A percentile compares a stretch with the other conserved stretches of the same genome.
These are phyloP conservation scores for Axea sp. DNA, from an alignment of 2,888 invertebrate species.

Conservation along the genomic window DNA sequence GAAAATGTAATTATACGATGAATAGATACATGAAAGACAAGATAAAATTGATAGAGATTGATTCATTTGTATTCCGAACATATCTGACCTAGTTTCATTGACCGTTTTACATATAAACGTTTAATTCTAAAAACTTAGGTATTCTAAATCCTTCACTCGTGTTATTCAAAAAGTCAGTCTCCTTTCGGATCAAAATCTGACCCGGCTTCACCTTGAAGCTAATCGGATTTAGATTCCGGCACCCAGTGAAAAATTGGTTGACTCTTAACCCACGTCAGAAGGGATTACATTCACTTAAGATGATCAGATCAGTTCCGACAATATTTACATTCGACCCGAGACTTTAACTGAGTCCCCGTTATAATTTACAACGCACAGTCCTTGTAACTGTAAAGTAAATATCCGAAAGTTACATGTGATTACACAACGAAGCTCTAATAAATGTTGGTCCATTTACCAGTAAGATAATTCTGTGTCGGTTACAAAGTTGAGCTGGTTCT, in stretches of 20 bases:
- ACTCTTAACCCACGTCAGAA: constrained; percentile 30
- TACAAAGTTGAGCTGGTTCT: constrained; percentile 2
- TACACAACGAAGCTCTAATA: constrained; percentile 26
- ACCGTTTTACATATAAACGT: too few relatives aligned
- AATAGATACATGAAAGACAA: too few relatives aligned
- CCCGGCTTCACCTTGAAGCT: constrained; percentile 24
- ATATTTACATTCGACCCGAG: constrained; percentile 39
- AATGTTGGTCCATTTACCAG: constrained; percentile 22
- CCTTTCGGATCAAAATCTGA: constrained; percentile 5
- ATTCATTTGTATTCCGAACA: too few relatives aligned
- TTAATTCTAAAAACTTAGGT: too few relatives aligned
- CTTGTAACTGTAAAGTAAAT: constrained; percentile 16
- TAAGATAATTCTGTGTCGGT: constrained; percentile 31
- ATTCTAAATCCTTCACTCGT: background rate
- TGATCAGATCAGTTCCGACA: constrained; percentile 36
- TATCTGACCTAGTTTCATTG: too few relatives aligned
- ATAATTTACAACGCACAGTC: constrained; percentile 21
- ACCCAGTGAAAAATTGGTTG: constrained; percentile 30
- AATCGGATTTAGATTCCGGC: constrained; percentile 34
- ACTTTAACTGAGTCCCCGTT: constrained; percentile 2
- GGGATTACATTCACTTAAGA: constrained; percentile 48
- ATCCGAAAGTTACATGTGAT: constrained; percentile 23
- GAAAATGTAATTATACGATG: too few relatives aligned
- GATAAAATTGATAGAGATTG: too few relatives aligned
- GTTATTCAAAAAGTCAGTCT: background rate